Base-by-base conservation (phyloP, 2,797 vertebrate species). In the Sphenodon punctatus region DNA sequence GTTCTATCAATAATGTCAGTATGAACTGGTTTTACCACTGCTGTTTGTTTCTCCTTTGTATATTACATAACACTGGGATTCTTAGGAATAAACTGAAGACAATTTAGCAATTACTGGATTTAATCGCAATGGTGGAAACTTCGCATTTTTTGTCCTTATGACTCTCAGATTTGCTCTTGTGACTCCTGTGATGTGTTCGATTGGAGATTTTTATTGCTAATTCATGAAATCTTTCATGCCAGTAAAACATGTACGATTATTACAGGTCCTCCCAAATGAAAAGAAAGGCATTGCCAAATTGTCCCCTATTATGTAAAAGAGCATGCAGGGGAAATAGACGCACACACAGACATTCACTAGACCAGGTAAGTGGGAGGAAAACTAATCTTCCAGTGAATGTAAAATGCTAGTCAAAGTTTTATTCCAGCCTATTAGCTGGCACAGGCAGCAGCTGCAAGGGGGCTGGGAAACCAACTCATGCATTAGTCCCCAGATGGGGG, bases 171-270 rank as follows among this genome's bases (percentile, higher is more conserved):
- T 77, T 86, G 45, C 32, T 43, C 20, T 48, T 20, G 23, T 34
- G 42, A 67, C 25, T 30, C 51, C 12, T 22, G 16, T 67, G 51
- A n/a, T 34, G 59, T 22, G 22, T 80, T 81, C 87, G 82, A 64
- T 74, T 66, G 45, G 32, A 55, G 49, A 63, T 77, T 78, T n/a
- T 88, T 56, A 85, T 76, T 76, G 67, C 45, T 70, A 53, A 25
- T 59, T 80, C 56, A 49, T 82, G 45, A 81, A 81, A 87, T 76
- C 38, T 51, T 80, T 72, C 30, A 5, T 25, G 43, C n/a, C 41
- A 82, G 22, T 46, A 39, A 68, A 81, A 80, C 8, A n/a, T 0
- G 2, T 23, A 61, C 41, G 60, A 51, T 79, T 83, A 75, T 79
- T 83, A 75, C 13, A 78, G 48, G 30, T 68, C 34, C 30, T 73